These are phyloP conservation scores for Gnathonemus echidnorhynchus DNA, from an alignment of 2,113 vertebrate species.

Conservation along the genomic window DNA sequence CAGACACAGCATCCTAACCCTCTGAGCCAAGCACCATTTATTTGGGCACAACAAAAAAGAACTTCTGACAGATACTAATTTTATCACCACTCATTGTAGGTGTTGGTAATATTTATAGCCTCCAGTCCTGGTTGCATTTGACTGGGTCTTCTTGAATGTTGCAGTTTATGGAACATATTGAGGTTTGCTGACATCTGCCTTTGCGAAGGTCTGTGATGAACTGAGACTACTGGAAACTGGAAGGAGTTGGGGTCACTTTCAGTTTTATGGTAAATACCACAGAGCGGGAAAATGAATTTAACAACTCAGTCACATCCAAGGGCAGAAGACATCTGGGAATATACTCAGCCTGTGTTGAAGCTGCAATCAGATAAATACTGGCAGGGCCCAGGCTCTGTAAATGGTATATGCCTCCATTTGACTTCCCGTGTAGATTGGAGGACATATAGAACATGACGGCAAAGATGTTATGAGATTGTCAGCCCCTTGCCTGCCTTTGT, in stretches of 20 bases:
- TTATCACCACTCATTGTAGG: not conserved
- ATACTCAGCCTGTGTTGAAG: not conserved
- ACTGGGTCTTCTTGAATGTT: not conserved
- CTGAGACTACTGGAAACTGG: not conserved
- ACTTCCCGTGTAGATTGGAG: not conserved
- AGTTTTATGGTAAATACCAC: not conserved
- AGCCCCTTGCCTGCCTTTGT: not conserved
- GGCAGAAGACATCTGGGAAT: not conserved
- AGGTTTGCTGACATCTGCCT: not conserved
- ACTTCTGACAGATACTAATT: not conserved
- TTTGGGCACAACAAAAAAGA: not conserved
- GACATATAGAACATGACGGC: not conserved
- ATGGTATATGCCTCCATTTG: not conserved
- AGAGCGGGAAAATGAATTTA: not conserved
- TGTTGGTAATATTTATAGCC: not conserved
- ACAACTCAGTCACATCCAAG: not conserved
- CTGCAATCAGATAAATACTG: not conserved
- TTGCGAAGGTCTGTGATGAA: not conserved
- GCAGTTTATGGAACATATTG: not conserved
- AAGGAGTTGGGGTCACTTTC: not conserved
- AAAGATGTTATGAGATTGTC: not conserved
- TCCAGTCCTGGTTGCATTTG: not conserved
- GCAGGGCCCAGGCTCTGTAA: not conserved
- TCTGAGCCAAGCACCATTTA: not conserved
- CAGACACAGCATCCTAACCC: not conserved